Evolutionary conservation across 2,888 invertebrate genomes (phyloP).

Genomic region (Campaea margaritaria): DNA sequence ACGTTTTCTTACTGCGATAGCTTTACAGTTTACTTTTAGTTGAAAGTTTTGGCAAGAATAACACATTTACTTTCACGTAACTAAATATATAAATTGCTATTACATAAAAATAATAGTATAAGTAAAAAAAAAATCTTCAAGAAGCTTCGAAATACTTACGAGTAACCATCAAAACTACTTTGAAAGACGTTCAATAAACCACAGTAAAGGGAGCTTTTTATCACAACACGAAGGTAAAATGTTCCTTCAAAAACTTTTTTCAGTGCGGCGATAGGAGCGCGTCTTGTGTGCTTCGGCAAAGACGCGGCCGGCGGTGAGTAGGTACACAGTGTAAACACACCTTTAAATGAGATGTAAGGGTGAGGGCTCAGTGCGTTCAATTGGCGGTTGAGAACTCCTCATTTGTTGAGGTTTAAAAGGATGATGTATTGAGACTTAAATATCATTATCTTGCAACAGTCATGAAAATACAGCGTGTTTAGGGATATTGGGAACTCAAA

Average conservation of each 20-base stretch:
- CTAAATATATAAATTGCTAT: no score
- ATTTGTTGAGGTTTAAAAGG: neutral
- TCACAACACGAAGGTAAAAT: conserved; percentile 39
- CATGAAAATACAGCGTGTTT: no score
- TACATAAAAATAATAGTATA: no score
- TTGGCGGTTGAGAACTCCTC: conserved; percentile 12
- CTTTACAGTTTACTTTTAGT: no score
- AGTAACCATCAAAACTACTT: conserved; percentile 10
- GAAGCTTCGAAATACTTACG: conserved; percentile 15
- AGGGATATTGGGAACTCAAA: no score
- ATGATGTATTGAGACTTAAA: no score
- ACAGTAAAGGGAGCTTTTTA: conserved; percentile 43
- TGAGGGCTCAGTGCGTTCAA: conserved; percentile 21
- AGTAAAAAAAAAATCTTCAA: neutral
- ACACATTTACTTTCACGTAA: no score
- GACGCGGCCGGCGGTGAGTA: conserved; percentile 62
- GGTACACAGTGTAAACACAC: conserved; percentile 71
- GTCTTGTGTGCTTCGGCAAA: conserved; percentile 66
- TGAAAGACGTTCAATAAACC: conserved; percentile 42
- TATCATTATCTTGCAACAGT: no score
- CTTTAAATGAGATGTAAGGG: conserved; percentile 68
- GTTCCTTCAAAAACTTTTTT: conserved; percentile 53
- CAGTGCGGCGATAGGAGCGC: conserved; percentile 59
- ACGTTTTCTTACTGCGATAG: no score
- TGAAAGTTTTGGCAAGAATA: no score